These are phyloP conservation scores for Brachyrhaphis roseni DNA, from an alignment of 2,797 vertebrate species.

Conservation along the genomic window DNA sequence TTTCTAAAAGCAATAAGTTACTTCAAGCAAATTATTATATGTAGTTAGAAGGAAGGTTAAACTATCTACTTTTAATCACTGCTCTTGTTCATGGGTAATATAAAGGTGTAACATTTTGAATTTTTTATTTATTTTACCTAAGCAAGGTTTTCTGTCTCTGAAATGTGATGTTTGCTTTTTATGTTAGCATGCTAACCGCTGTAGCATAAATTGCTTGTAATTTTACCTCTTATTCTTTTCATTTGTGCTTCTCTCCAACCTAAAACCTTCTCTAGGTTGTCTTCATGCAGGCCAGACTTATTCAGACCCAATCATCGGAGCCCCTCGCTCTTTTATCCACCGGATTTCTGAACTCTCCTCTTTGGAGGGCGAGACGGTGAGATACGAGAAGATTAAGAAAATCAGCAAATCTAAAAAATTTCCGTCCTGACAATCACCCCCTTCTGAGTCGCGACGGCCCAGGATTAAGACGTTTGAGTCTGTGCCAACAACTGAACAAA, in stretches of 20 bases:
- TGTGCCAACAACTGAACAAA: conserved; percentile 69
- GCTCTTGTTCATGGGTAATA: not conserved
- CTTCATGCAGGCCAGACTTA: conserved; percentile 62
- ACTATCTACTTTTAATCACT: not conserved
- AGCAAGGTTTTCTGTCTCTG: not conserved
- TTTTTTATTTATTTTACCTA: not conserved
- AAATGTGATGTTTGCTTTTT: not conserved
- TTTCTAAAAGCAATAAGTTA: not conserved
- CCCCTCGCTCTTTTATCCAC: conserved; percentile 70
- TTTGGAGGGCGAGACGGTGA: conserved; percentile 73
- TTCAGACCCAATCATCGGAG: conserved; percentile 73
- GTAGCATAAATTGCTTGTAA: not conserved
- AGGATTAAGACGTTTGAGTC: conserved; percentile 56
- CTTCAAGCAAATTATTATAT: not conserved
- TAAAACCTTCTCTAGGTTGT: not conserved
- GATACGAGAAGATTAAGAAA: conserved; percentile 77
- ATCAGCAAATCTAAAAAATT: conserved; percentile 65
- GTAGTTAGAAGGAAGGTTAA: not conserved
- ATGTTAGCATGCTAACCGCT: not conserved
- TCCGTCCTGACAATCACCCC: conserved; percentile 71
- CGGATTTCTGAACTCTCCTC: conserved; percentile 77
- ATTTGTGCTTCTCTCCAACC: not conserved
- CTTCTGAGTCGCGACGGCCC: conserved; percentile 49
- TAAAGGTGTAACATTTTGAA: not conserved
- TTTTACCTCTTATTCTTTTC: not conserved